Conservation (phyloP, 1,140 invertebrate species). For the Drosophila mojavensis region DNA sequence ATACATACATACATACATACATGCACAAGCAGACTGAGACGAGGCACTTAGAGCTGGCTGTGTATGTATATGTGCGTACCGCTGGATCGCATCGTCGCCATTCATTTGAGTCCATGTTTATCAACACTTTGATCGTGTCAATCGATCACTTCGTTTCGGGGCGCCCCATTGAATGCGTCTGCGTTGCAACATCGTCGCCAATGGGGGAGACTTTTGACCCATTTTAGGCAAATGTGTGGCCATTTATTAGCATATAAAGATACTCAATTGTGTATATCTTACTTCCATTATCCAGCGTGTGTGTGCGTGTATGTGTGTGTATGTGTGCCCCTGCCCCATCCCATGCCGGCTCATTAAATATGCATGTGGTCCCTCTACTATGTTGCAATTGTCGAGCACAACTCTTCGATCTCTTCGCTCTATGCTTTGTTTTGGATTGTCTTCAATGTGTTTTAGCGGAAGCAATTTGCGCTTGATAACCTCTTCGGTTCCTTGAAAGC, state of each 20-base stretch:
- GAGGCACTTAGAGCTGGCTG: slow-evolving; percentile 60
- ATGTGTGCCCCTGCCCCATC: slow-evolving; percentile 38
- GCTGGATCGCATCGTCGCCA: slow-evolving; percentile 36
- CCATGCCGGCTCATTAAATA: slow-evolving; percentile 34
- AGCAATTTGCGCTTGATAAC: slow-evolving; percentile 68
- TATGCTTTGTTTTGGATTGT: slow-evolving; percentile 41
- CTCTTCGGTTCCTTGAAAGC: slow-evolving; percentile 39
- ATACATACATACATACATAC: slow-evolving; percentile 7
- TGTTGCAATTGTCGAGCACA: slow-evolving; percentile 27
- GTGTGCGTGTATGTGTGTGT: no score
- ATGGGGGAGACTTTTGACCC: slow-evolving; percentile 83
- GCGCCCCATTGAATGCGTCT: slow-evolving; percentile 57
- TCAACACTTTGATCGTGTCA: slow-evolving; percentile 83
- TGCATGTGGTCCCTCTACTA: slow-evolving; percentile 19
- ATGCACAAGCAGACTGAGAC: slow-evolving; percentile 28
- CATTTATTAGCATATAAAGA: slow-evolving; percentile 82
- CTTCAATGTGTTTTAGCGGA: slow-evolving; percentile 52
- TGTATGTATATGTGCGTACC: slow-evolving; percentile 1
- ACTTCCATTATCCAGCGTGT: slow-evolving; percentile 19
- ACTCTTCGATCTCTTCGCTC: slow-evolving; percentile 7
- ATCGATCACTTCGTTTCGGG: slow-evolving; percentile 76
- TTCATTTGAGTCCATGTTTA: slow-evolving; percentile 64
- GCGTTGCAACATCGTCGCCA: slow-evolving; percentile 65
- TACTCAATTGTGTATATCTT: slow-evolving; percentile 71
- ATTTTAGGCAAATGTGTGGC: slow-evolving; percentile 78